Evolutionary conservation across 2,888 invertebrate species (phyloP).

Genomic region (Neoscelio sp.): DNA sequence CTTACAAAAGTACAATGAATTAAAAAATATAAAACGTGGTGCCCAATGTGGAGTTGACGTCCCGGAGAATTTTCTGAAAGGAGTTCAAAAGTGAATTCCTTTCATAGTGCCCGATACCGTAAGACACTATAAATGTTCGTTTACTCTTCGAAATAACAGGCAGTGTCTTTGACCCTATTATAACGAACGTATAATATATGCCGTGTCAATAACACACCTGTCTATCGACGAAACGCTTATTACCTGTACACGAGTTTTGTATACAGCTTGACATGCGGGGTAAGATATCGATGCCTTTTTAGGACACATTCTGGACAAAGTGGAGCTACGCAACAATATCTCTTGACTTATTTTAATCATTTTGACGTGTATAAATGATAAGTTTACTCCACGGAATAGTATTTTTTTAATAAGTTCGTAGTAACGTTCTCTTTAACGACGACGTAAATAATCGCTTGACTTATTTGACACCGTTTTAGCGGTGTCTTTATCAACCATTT

Average conservation of each 20-base stretch:
- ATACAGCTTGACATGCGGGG: conserved; percentile 20
- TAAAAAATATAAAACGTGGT: too few species aligned
- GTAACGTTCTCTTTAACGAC: conserved; percentile 18
- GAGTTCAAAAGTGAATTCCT: too few species aligned
- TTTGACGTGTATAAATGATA: conserved; percentile 24
- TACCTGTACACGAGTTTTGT: conserved; percentile 15
- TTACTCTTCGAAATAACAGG: not conserved
- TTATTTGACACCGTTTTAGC: too few species aligned
- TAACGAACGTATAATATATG: conserved; percentile 26
- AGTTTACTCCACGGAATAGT: not conserved
- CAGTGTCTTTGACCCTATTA: conserved; percentile 20
- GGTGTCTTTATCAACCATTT: too few species aligned
- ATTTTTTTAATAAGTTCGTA: conserved; percentile 13
- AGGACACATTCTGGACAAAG: conserved; percentile 28
- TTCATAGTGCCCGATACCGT: too few species aligned
- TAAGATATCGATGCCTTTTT: conserved; percentile 37
- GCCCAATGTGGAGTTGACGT: too few species aligned
- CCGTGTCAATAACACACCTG: conserved; percentile 29
- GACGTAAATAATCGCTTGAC: not conserved
- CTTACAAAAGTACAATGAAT: too few species aligned
- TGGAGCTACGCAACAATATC: conserved; percentile 22
- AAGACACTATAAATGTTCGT: not conserved
- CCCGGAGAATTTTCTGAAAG: too few species aligned
- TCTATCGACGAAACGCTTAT: conserved; percentile 28
- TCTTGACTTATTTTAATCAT: conserved; percentile 39